Percentiles rank a stretch among this genome's conserved stretches.
Conservation (phyloP, 30 jellyfish, hydroid and myxozoan species). For the Morbakka virulenta region DNA sequence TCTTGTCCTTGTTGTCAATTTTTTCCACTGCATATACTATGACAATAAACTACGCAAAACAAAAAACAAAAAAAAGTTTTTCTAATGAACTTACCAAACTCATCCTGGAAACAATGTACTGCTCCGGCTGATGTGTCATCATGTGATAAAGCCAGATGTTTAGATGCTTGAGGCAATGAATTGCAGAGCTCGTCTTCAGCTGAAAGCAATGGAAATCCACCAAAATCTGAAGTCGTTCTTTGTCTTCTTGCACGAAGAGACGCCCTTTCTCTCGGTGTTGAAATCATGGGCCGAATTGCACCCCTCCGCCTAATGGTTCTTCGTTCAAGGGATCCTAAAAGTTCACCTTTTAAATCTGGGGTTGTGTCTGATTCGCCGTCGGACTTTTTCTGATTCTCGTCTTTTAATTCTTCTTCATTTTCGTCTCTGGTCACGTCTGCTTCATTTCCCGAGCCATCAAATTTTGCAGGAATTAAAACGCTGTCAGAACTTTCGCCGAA, state of each 20-base stretch:
- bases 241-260: constrained; percentile 59
- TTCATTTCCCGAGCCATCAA: neutral
- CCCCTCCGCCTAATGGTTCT: constrained; percentile 72
- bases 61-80: too few relatives aligned
- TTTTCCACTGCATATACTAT: too few relatives aligned
- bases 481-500: constrained; percentile 1
- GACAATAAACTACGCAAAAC: too few relatives aligned
- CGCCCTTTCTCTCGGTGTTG: constrained; percentile 47
- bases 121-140: constrained; percentile 96
- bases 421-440: neutral
- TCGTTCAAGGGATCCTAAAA: constrained; percentile 33
- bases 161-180: neutral
- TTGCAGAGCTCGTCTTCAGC: constrained; percentile 54
- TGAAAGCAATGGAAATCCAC: constrained; percentile 60
- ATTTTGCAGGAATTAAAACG: neutral
- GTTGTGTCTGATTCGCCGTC: constrained; percentile 45
- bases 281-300: constrained; percentile 65
- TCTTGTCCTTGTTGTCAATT: too few relatives aligned
- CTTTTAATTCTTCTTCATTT: neutral
- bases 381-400: neutral
- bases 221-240: constrained; percentile 55
- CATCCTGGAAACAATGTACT: constrained; percentile 94
- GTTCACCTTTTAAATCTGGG: constrained; percentile 33
- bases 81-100: constrained; percentile 78
- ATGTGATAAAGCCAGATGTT: constrained; percentile 84